Evolutionary conservation across 2,113 vertebrate genomes (phyloP).

Genomic region (Brachyistius frenatus): DNA sequence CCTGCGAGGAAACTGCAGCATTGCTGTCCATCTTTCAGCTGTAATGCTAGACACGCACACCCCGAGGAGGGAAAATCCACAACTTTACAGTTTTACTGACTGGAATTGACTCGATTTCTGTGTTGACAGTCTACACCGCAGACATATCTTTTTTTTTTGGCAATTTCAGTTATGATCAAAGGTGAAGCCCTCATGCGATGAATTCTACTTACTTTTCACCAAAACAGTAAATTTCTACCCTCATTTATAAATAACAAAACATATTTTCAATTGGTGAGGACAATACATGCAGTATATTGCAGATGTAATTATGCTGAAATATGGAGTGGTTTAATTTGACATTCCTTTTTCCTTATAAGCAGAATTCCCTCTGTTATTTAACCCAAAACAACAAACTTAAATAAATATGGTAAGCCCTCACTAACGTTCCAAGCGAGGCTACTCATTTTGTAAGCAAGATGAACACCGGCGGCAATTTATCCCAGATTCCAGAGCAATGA

Average conservation of each 20-base stretch:
- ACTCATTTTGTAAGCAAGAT: slow-evolving; percentile 41
- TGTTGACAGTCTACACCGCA: slow-evolving; percentile 17
- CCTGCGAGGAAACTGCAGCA: slow-evolving; percentile 64
- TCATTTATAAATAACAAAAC: slow-evolving; percentile 7
- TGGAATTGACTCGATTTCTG: slow-evolving; percentile 46
- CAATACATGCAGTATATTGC: background rate
- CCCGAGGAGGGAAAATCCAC: slow-evolving; percentile 51
- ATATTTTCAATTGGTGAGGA: background rate
- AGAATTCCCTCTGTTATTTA: slow-evolving; percentile 23
- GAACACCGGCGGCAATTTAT: slow-evolving; percentile 54
- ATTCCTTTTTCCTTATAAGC: slow-evolving; percentile 26
- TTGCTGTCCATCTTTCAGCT: slow-evolving; percentile 67
- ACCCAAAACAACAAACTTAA: slow-evolving; percentile 45
- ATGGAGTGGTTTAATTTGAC: background rate
- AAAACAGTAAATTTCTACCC: slow-evolving; percentile 16
- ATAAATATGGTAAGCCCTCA: slow-evolving; percentile 42
- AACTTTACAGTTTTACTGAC: slow-evolving; percentile 58
- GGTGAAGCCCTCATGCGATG: background rate
- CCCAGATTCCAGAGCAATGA: slow-evolving; percentile 76
- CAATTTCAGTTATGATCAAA: slow-evolving; percentile 19
- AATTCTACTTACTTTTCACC: background rate
- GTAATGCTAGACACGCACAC: slow-evolving; percentile 67
- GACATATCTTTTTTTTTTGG: slow-evolving; percentile 9
- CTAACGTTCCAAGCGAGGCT: slow-evolving; percentile 37
- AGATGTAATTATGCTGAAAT: slow-evolving; percentile 30